A percentile compares a stretch with the other conserved stretches of the same genome.
phyloP scores from a whole-genome alignment of 2,797 vertebrate species.

The Smutsia gigantea region DNA sequence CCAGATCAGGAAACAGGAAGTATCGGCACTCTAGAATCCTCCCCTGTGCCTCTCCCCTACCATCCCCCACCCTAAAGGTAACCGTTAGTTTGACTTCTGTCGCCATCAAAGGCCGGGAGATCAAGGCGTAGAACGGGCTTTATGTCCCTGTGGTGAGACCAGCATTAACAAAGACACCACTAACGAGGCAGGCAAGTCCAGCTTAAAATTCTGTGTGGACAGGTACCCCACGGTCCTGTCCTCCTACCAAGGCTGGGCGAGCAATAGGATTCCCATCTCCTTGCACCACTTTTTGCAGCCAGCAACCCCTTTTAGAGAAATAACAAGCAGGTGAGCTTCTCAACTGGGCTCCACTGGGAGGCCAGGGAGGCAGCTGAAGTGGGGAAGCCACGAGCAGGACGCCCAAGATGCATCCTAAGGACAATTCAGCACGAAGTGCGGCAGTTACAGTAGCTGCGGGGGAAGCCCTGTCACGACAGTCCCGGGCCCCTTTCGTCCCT shows the following conservation, averaged over 20 bases:
- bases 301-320: neutral
- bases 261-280: neutral
- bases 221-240: neutral
- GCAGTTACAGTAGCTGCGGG: too few relatives aligned
- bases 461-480: neutral
- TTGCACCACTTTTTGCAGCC: neutral
- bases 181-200: neutral
- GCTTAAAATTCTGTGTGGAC: neutral
- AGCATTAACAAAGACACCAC: neutral
- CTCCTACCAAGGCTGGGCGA: neutral
- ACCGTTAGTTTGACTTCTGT: neutral
- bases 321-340: neutral
- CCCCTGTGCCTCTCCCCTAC: neutral
- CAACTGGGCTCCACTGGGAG: neutral
- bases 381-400: fast-evolving
- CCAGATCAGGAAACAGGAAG: neutral
- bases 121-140: neutral
- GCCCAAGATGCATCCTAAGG: neutral
- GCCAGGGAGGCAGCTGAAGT: neutral
- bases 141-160: neutral
- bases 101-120: neutral
- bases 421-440: too few relatives aligned
- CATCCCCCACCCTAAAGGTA: too few relatives aligned
- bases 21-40: neutral
- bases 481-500: too few relatives aligned